A percentile compares a stretch with the other conserved stretches of the same genome.
Evolutionary conservation across 2,888 invertebrate genomes (phyloP).

Genomic region (Allolobophora icterica): DNA sequence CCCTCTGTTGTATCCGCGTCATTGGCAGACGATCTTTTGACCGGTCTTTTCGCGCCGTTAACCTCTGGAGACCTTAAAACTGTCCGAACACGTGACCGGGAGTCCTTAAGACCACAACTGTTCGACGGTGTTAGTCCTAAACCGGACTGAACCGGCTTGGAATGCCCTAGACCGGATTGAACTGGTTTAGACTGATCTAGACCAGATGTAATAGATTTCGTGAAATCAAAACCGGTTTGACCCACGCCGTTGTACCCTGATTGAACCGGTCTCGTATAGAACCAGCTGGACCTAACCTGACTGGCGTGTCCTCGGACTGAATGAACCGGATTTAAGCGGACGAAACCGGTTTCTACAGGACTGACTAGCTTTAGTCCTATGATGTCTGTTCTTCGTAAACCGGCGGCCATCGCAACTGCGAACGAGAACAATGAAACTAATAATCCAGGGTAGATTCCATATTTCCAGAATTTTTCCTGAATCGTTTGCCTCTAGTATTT

Average conservation of each 20-base stretch:
- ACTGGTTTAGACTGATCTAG: background rate
- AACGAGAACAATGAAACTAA: too few species aligned
- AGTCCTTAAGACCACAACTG: background rate
- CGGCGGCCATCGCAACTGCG: background rate
- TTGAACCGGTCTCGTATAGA: background rate
- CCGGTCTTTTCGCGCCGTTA: background rate
- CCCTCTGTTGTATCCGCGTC: background rate
- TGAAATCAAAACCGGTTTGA: background rate
- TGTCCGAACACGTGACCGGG: background rate
- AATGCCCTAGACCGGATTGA: background rate
- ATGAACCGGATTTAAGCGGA: background rate
- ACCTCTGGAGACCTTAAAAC: background rate
- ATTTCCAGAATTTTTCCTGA: too few species aligned
- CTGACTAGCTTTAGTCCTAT: background rate
- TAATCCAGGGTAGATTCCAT: too few species aligned
- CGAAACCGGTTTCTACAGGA: background rate
- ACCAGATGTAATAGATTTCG: background rate
- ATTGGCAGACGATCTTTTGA: background rate
- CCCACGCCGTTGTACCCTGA: background rate
- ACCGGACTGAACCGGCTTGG: background rate
- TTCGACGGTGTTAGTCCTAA: background rate
- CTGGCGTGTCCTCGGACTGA: background rate
- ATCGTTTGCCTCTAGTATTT: too few species aligned
- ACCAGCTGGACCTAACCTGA: background rate
- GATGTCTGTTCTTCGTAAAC: background rate